Conservation (phyloP, 2,888 invertebrate genomes). For the Epinotia nisella region DNA sequence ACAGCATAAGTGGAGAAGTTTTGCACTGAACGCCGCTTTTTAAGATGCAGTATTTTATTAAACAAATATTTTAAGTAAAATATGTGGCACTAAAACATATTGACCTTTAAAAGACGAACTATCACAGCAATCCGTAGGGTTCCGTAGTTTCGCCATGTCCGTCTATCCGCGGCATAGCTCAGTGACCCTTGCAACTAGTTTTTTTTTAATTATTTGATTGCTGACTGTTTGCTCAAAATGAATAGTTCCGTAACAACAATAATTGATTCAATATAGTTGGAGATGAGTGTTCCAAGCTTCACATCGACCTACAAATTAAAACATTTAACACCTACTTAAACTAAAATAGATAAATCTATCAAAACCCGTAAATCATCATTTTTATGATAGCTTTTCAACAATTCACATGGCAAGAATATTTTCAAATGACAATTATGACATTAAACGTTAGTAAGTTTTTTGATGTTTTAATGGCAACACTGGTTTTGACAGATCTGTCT, state of each 20-base stretch:
- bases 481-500: slow-evolving; percentile 53
- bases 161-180: too few species aligned
- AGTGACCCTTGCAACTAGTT: too few species aligned
- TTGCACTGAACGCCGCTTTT: too few species aligned
- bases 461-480: slow-evolving; percentile 49
- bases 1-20: too few species aligned
- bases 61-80: too few species aligned
- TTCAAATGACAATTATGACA: slow-evolving; percentile 53
- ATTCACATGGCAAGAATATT: slow-evolving; percentile 35
- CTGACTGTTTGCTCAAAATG: too few species aligned
- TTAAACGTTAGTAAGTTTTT: slow-evolving; percentile 20
- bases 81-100: too few species aligned
- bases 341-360: slow-evolving; percentile 59
- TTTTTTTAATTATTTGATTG: too few species aligned
- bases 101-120: too few species aligned
- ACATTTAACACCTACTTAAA: slow-evolving; percentile 48
- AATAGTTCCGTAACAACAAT: neutral
- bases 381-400: slow-evolving; percentile 36
- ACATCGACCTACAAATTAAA: slow-evolving; percentile 58
- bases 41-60: too few species aligned
- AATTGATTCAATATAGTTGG: slow-evolving; percentile 13
- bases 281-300: slow-evolving; percentile 37
- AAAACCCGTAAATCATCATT: slow-evolving; percentile 48
- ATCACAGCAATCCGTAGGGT: too few species aligned
- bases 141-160: too few species aligned